Conservation (phyloP, 2,888 invertebrate genomes). For the Cryptus armator region DNA sequence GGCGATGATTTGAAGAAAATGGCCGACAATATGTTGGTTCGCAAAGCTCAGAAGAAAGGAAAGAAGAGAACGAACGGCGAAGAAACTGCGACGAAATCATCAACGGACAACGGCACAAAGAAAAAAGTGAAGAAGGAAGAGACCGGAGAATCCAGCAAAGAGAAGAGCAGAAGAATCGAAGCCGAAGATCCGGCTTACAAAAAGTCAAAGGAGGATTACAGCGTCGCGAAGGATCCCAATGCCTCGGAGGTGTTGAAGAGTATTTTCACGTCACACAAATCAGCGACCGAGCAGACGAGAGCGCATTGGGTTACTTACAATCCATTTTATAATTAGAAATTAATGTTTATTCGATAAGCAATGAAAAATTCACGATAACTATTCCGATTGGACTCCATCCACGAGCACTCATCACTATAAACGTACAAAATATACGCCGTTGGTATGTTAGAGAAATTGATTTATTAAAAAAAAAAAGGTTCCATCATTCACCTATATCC, state of each 20-base stretch:
- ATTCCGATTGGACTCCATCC: not conserved
- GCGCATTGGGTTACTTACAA: conserved; percentile 99
- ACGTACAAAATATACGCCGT: conserved; percentile 5
- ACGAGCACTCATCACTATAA: not conserved
- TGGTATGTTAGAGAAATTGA: conserved; percentile 48
- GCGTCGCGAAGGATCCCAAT: conserved; percentile 96
- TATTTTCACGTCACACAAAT: conserved; percentile 95
- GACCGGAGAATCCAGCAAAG: conserved; percentile 79
- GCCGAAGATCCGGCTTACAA: conserved; percentile 90
- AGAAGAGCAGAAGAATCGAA: conserved; percentile 73
- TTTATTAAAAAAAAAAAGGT: conserved; percentile 33
- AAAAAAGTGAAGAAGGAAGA: conserved; percentile 83
- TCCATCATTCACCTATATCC: conserved; percentile 21
- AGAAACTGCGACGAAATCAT: conserved; percentile 69
- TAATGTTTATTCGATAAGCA: conserved; percentile 4
- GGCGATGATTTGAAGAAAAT: conserved; percentile 85
- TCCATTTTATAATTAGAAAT: conserved; percentile 93
- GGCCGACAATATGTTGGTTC: conserved; percentile 90
- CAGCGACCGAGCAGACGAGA: conserved; percentile 93
- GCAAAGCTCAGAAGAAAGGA: conserved; percentile 89
- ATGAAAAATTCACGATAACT: conserved; percentile 5
- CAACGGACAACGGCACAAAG: conserved; percentile 82
- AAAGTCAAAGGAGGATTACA: conserved; percentile 92
- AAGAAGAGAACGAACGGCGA: conserved; percentile 86
- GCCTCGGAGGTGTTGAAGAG: conserved; percentile 97